A percentile compares a stretch with the other conserved stretches of the same genome.
Evolutionary conservation across 2,888 invertebrate species (phyloP).

Genomic region (Phortica okadai): DNA sequence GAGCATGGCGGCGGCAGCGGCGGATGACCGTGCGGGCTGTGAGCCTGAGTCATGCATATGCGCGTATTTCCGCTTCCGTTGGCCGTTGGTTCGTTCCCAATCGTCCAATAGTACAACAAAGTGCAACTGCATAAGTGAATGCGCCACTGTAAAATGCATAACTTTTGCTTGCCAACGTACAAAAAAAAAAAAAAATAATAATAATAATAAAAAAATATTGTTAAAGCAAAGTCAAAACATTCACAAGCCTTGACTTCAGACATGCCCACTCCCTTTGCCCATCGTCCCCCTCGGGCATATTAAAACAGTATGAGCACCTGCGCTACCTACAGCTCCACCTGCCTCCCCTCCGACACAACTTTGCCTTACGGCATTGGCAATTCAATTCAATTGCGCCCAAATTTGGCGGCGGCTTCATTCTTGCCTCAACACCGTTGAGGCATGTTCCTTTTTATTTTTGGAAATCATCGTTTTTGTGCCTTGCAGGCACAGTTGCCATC

Average conservation of each 20-base stretch:
- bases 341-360: slow-evolving; percentile 42
- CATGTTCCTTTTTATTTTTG: slow-evolving; percentile 16
- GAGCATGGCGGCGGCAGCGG: neutral
- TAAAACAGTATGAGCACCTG: slow-evolving; percentile 22
- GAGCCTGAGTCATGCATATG: slow-evolving; percentile 58
- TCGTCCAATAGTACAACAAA: neutral
- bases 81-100: slow-evolving; percentile 46
- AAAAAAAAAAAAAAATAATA: too few relatives aligned
- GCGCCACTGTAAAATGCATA: slow-evolving; percentile 36
- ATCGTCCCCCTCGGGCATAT: too few relatives aligned
- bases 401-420: neutral
- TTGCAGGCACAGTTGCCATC: slow-evolving; percentile 11
- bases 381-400: slow-evolving; percentile 66
- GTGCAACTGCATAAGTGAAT: slow-evolving; percentile 43
- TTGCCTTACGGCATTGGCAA: slow-evolving; percentile 69
- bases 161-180: neutral
- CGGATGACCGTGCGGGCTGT: neutral
- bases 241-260: neutral
- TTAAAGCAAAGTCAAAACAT: neutral
- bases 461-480: neutral
- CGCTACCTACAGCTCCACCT: slow-evolving; percentile 27
- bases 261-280: neutral
- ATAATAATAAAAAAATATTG: neutral
- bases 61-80: slow-evolving; percentile 70
- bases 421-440: neutral